A percentile compares a stretch with the other conserved stretches of the same genome.
Conservation (phyloP, 2,797 vertebrate species). For the Toxotes lorentzi region DNA sequence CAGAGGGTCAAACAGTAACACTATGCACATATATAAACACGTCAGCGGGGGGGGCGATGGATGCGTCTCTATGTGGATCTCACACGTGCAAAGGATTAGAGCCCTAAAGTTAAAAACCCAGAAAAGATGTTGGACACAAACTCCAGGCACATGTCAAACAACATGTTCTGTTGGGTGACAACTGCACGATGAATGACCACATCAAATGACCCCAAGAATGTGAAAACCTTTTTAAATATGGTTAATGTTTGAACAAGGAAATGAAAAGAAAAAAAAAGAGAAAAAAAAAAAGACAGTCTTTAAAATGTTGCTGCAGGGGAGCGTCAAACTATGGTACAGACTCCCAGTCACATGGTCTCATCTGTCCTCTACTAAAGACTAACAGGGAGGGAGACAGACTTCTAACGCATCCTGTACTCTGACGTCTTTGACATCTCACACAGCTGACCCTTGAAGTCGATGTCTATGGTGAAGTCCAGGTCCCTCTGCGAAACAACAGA, state of each 20-base stretch:
- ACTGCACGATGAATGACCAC: conserved; percentile 69
- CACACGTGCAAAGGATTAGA: conserved; percentile 51
- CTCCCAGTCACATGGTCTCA: conserved; percentile 54
- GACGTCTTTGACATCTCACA: conserved; percentile 95
- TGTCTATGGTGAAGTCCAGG: conserved; percentile 94
- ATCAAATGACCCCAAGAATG: conserved; percentile 40
- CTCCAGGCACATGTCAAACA: conserved; percentile 36
- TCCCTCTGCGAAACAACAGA: conserved; percentile 86
- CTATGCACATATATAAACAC: conserved; percentile 48
- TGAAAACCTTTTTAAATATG: conserved; percentile 68
- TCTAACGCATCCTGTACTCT: conserved; percentile 95
- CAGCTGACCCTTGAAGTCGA: conserved; percentile 96
- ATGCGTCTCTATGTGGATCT: conserved; percentile 29
- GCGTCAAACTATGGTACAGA: conserved; percentile 56
- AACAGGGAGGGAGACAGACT: conserved; percentile 5
- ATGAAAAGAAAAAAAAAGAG: conserved; percentile 33
- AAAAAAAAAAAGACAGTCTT: conserved; percentile 46
- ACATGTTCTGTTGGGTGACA: conserved; percentile 52
- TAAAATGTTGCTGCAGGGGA: conserved; percentile 78
- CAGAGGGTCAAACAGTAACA: conserved; percentile 51
- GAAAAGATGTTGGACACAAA: conserved; percentile 33
- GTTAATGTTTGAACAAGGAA: conserved; percentile 61
- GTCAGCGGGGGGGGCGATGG: conserved; percentile 35
- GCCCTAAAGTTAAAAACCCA: conserved; percentile 22
- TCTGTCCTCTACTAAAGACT: conserved; percentile 59